phyloP scores from a whole-genome alignment of 2,113 vertebrate genomes.

The Nansenia antarctica region DNA sequence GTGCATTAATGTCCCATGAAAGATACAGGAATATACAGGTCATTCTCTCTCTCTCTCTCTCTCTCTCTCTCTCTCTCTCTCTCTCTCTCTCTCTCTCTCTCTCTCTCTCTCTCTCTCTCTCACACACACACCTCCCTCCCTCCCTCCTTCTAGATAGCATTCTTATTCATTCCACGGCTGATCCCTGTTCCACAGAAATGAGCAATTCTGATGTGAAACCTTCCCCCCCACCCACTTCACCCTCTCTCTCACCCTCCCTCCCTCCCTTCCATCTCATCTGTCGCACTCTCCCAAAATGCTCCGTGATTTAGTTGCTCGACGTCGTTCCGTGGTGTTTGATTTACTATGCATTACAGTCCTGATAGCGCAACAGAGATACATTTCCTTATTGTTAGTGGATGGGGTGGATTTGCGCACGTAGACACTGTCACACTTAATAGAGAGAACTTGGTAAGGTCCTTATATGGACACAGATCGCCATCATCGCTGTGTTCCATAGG shows the following conservation, averaged over 20 bases:
- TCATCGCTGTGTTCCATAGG: too few relatives aligned
- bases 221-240: background rate
- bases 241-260: background rate
- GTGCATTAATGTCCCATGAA: too few relatives aligned
- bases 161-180: conserved; percentile 37
- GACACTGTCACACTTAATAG: too few relatives aligned
- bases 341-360: too few relatives aligned
- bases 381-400: too few relatives aligned
- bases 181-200: conserved; percentile 2
- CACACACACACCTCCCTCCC: conserved; percentile 10
- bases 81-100: conserved; percentile 53
- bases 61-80: conserved; percentile 26
- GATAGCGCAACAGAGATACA: too few relatives aligned
- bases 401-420: too few relatives aligned
- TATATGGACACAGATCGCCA: too few relatives aligned
- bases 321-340: too few relatives aligned
- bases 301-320: too few relatives aligned
- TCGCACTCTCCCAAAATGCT: too few relatives aligned
- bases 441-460: too few relatives aligned
- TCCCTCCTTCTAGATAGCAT: background rate
- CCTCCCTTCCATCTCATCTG: conserved; percentile 1
- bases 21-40: conserved; percentile 23
- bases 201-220: background rate
- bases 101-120: background rate
- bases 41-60: conserved; percentile 8